Percentiles rank a stretch among this genome's conserved stretches.
These are phyloP conservation scores for Girardia tigrina DNA, from an alignment of 2,888 invertebrate genomes.

Conservation along the genomic window DNA sequence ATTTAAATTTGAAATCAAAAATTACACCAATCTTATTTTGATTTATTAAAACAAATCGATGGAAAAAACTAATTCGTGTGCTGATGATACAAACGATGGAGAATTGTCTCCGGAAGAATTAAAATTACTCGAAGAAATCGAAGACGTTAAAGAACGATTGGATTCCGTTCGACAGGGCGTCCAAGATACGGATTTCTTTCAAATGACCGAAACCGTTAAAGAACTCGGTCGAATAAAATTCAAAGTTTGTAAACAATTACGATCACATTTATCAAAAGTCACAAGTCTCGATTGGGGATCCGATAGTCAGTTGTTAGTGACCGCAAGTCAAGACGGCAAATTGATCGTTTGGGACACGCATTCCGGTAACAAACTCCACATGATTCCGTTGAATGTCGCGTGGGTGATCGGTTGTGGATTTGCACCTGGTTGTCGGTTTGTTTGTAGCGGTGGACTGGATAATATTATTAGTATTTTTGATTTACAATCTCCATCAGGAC, in stretches of 20 bases:
- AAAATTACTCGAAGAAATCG: constrained; percentile 25
- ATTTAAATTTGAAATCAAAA: too few relatives aligned
- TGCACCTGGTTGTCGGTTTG: constrained; percentile 71
- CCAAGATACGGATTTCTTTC: constrained; percentile 36
- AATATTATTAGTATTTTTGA: constrained; percentile 83
- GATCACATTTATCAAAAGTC: constrained; percentile 37
- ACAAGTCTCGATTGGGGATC: constrained; percentile 36
- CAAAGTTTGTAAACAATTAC: constrained; percentile 34
- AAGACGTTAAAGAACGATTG: constrained; percentile 33
- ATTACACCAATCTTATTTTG: too few relatives aligned
- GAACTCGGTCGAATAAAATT: constrained; percentile 36
- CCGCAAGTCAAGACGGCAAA: constrained; percentile 77
- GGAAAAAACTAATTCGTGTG: constrained; percentile 1
- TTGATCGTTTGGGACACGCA: constrained; percentile 88
- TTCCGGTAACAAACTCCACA: constrained; percentile 75
- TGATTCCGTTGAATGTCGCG: constrained; percentile 72
- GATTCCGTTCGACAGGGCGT: constrained; percentile 33
- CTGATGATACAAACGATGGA: background rate
- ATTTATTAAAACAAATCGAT: too few relatives aligned
- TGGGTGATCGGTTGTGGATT: constrained; percentile 89
- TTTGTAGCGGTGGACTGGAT: constrained; percentile 85
- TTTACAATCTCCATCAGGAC: constrained; percentile 66
- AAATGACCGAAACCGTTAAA: constrained; percentile 35
- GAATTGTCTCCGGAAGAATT: background rate
- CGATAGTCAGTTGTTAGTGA: constrained; percentile 53